These are phyloP conservation scores for Drosophila birchii DNA, from an alignment of 2,888 invertebrate genomes.

Conservation along the genomic window DNA sequence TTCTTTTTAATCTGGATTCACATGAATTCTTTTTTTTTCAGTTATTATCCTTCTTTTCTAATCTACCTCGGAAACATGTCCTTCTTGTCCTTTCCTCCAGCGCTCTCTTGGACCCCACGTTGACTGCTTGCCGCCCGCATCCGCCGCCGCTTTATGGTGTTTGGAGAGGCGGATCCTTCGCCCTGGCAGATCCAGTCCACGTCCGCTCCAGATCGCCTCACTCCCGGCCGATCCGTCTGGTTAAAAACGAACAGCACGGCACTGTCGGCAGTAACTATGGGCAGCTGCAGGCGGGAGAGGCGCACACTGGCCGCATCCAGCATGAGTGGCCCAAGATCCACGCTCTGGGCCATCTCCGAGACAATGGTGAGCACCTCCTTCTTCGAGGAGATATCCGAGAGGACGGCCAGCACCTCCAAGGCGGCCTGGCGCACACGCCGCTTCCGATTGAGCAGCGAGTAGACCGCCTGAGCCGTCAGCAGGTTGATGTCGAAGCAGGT, in stretches of 20 bases:
- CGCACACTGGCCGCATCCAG: constrained; percentile 90
- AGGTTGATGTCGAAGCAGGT: constrained; percentile 88
- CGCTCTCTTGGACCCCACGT: constrained; percentile 21
- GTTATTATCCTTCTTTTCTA: not conserved
- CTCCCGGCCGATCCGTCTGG: constrained; percentile 48
- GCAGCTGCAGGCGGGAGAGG: constrained; percentile 90
- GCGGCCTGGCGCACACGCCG: constrained; percentile 91
- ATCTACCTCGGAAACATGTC: constrained; percentile 36
- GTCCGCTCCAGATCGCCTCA: constrained; percentile 87
- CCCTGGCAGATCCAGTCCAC: constrained; percentile 91
- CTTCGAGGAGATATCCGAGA: constrained; percentile 89
- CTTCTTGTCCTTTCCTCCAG: constrained; percentile 20
- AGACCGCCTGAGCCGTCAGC: constrained; percentile 83
- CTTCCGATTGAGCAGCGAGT: constrained; percentile 87
- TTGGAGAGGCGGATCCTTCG: constrained; percentile 86
- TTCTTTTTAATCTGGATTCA: not conserved
- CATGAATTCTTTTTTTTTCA: not conserved
- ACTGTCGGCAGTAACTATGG: constrained; percentile 89
- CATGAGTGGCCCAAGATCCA: constrained; percentile 86
- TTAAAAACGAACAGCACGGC: constrained; percentile 90
- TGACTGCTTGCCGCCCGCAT: constrained; percentile 46
- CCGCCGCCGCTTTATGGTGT: constrained; percentile 83
- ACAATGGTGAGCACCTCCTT: constrained; percentile 88
- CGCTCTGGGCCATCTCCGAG: constrained; percentile 85
- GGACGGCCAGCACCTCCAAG: constrained; percentile 91